Evolutionary conservation across 2,888 invertebrate genomes (phyloP).

Genomic region (Chymomyza amoena): DNA sequence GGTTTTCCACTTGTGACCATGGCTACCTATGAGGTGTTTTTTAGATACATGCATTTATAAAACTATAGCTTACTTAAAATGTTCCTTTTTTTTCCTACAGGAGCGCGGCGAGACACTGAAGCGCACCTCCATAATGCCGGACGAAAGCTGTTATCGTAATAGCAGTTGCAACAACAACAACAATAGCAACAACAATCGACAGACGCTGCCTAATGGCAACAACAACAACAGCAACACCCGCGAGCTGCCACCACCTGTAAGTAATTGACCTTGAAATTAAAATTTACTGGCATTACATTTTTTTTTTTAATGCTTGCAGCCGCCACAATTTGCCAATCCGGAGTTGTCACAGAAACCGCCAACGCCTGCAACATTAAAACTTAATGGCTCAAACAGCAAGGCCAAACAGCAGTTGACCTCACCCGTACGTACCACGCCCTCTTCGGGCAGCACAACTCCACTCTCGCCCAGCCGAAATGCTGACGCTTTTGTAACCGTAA

Average conservation of each 20-base stretch:
- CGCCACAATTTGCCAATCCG: constrained; percentile 76
- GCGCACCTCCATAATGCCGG: constrained; percentile 76
- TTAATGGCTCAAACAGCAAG: not conserved
- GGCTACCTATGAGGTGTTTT: constrained; percentile 60
- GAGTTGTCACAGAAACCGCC: constrained; percentile 21
- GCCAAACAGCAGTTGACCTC: not conserved
- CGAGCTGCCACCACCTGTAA: constrained; percentile 74
- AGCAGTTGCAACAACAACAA: constrained; percentile 48
- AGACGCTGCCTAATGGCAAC: constrained; percentile 42
- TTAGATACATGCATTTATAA: not conserved
- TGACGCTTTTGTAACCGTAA: constrained; percentile 44
- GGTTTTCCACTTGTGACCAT: constrained; percentile 56
- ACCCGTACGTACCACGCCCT: not conserved
- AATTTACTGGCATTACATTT: not conserved
- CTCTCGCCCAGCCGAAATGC: constrained; percentile 46
- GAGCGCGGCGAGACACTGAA: constrained; percentile 76
- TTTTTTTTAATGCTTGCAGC: constrained; percentile 49
- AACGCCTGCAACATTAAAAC: not conserved
- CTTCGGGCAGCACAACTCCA: constrained; percentile 9
- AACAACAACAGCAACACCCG: constrained; percentile 32
- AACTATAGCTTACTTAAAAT: not conserved
- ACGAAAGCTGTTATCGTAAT: constrained; percentile 75
- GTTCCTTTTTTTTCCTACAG: constrained; percentile 47
- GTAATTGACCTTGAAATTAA: constrained; percentile 22
- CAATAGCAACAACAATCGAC: constrained; percentile 48